Conservation (phyloP, 2,113 vertebrate species). For the Sinocyclocheilus anshuiensis region DNA sequence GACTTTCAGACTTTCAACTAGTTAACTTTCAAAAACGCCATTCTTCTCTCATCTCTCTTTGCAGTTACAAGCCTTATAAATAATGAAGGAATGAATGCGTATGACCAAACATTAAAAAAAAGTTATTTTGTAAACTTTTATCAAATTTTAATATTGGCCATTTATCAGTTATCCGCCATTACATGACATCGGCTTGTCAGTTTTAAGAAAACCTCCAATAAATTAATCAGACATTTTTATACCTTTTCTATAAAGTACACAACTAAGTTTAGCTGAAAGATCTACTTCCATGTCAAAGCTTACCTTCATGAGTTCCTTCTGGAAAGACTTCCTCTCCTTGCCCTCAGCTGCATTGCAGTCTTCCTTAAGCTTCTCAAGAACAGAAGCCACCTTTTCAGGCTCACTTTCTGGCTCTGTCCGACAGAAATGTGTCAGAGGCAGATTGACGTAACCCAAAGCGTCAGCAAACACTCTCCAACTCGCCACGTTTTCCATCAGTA, state of each 20-base stretch:
- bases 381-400: conserved; percentile 89
- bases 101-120: too few species aligned
- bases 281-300: conserved; percentile 60
- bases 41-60: too few species aligned
- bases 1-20: too few species aligned
- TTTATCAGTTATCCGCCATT: background rate
- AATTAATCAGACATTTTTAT: too few species aligned
- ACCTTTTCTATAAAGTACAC: too few species aligned
- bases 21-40: too few species aligned
- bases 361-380: conserved; percentile 94
- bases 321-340: conserved; percentile 94
- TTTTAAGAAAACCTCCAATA: background rate
- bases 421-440: conserved; percentile 88
- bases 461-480: conserved; percentile 93
- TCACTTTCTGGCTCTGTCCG: conserved; percentile 88
- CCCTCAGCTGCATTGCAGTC: conserved; percentile 88
- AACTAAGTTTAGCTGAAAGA: background rate
- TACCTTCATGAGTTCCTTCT: conserved; percentile 94
- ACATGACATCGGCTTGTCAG: background rate
- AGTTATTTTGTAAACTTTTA: too few species aligned
- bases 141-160: too few species aligned
- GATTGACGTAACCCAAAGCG: conserved; percentile 84
- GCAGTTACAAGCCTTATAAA: too few species aligned
- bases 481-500: conserved; percentile 94
- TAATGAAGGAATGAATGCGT: too few species aligned